Percentiles rank a stretch among this genome's conserved stretches.
Evolutionary conservation across 2,888 invertebrate species (phyloP).

Genomic region (Argyresthia goedartella): DNA sequence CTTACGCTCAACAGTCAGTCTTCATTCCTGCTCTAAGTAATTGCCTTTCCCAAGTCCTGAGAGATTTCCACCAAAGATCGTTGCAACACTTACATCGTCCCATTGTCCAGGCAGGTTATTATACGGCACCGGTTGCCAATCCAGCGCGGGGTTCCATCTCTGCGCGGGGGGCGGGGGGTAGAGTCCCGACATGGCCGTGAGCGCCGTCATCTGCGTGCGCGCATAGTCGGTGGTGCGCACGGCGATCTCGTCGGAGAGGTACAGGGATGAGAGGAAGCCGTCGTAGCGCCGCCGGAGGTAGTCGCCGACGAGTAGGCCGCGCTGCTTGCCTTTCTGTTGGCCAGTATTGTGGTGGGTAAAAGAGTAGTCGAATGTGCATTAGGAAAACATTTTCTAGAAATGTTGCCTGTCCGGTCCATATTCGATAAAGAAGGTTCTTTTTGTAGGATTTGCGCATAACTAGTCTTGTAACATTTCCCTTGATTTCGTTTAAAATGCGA

Average conservation of each 20-base stretch:
- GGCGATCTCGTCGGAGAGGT: slow-evolving; percentile 55
- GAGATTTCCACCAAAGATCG: no score
- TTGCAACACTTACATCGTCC: slow-evolving; percentile 46
- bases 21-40: no score
- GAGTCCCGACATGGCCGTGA: slow-evolving; percentile 76
- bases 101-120: slow-evolving; percentile 33
- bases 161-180: slow-evolving; percentile 73
- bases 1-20: no score
- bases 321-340: slow-evolving; percentile 61
- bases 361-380: no score
- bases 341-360: no score
- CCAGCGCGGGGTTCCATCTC: slow-evolving; percentile 65
- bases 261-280: slow-evolving; percentile 50
- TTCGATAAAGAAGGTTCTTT: no score
- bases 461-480: no score
- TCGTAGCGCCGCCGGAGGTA: slow-evolving; percentile 55
- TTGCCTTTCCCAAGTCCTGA: no score
- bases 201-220: slow-evolving; percentile 81
- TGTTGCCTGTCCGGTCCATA: no score
- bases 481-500: no score
- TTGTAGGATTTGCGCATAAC: no score
- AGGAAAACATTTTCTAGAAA: no score
- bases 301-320: slow-evolving; percentile 57
- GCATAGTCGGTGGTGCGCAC: slow-evolving; percentile 77
- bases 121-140: slow-evolving; percentile 80